Evolutionary conservation across 2,888 invertebrate genomes (phyloP).

Genomic region (Schizaphis graminum): DNA sequence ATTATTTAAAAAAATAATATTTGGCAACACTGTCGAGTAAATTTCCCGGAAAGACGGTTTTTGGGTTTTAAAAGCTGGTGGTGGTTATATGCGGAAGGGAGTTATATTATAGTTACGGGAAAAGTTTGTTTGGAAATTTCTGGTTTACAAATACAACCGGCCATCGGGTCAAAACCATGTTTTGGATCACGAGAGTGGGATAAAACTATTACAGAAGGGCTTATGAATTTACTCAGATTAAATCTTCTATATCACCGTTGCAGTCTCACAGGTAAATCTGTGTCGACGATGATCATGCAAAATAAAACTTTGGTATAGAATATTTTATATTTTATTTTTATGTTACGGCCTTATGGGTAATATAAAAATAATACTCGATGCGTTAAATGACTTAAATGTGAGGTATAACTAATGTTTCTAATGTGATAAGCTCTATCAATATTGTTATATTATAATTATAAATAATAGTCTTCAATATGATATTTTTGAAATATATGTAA

Average conservation of each 20-base stretch:
- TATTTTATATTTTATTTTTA: background rate
- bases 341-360: no score
- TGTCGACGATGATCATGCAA: background rate
- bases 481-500: background rate
- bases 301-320: background rate
- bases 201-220: background rate
- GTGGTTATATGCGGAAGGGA: background rate
- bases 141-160: background rate
- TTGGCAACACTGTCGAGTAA: background rate
- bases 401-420: no score
- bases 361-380: no score
- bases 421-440: no score
- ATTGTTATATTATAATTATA: no score
- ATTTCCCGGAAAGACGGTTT: background rate
- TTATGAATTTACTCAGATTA: constrained; percentile 29
- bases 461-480: no score
- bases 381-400: no score
- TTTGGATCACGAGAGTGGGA: background rate
- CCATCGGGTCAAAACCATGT: constrained; percentile 17
- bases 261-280: background rate
- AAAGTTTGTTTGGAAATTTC: constrained; percentile 42
- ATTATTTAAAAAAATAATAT: background rate
- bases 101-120: background rate
- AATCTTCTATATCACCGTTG: background rate
- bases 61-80: background rate